Conservation (phyloP, 1,140 invertebrate species). For the Micrasema minimum region DNA sequence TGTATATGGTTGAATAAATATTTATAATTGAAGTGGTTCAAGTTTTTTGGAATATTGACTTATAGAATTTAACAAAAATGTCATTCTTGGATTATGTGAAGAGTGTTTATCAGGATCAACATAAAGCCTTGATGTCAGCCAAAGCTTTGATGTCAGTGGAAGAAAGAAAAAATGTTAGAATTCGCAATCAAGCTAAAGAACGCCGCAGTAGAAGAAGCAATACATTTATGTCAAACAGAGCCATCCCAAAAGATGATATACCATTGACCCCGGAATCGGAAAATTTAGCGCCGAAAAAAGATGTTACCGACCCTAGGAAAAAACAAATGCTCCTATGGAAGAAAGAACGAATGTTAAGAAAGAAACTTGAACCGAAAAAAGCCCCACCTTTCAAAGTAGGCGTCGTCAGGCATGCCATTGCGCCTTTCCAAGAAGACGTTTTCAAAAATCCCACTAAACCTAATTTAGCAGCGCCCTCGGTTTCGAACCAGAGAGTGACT, state of each 20-base stretch:
- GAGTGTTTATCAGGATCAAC: conserved; percentile 33
- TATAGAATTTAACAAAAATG: neutral
- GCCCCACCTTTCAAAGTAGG: conserved; percentile 62
- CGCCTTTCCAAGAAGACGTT: conserved; percentile 39
- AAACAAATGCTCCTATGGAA: conserved; percentile 58
- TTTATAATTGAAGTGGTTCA: neutral
- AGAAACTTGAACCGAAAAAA: conserved; percentile 53
- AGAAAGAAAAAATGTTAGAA: conserved; percentile 36
- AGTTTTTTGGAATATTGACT: neutral
- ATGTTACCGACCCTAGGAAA: conserved; percentile 29
- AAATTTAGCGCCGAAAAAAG: neutral
- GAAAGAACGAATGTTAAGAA: conserved; percentile 55
- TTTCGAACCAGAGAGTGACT: conserved; percentile 56
- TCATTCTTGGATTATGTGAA: conserved; percentile 21
- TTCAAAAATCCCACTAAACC: conserved; percentile 32
- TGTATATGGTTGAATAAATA: neutral
- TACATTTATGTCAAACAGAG: conserved; percentile 31
- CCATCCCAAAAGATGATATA: conserved; percentile 23
- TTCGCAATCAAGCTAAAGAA: conserved; percentile 35
- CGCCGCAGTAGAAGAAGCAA: conserved; percentile 33
- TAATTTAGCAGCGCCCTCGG: conserved; percentile 51
- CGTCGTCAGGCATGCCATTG: conserved; percentile 56
- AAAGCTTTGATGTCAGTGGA: conserved; percentile 27
- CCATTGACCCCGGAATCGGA: conserved; percentile 9
- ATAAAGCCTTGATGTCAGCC: conserved; percentile 35